Evolutionary conservation across 2,888 invertebrate species (phyloP).

Genomic region (Venustoraphidia nigricollis): DNA sequence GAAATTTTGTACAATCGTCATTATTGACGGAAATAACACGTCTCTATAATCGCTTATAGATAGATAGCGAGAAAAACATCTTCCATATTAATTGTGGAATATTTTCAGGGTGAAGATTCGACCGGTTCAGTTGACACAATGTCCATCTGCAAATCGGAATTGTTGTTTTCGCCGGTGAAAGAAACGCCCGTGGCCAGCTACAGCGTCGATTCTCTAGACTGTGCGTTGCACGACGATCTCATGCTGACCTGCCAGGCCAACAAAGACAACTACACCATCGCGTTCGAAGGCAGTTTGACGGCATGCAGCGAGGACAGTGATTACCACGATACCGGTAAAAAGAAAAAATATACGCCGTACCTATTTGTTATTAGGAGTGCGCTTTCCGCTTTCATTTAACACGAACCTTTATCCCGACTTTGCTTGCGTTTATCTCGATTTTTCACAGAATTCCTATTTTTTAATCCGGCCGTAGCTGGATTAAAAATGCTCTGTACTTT

Average conservation of each 20-base stretch:
- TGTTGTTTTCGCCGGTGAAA: slow-evolving; percentile 79
- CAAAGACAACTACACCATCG: slow-evolving; percentile 90
- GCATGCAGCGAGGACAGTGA: slow-evolving; percentile 76
- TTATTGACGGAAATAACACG: no score
- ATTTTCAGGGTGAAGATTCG: slow-evolving; percentile 51
- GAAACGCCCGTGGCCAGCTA: slow-evolving; percentile 63
- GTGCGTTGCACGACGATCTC: slow-evolving; percentile 68
- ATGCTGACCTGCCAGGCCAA: slow-evolving; percentile 83
- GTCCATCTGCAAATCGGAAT: slow-evolving; percentile 84
- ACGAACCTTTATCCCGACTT: slow-evolving; percentile 14
- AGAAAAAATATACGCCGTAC: no score
- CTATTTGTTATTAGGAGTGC: no score
- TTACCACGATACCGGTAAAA: slow-evolving; percentile 34
- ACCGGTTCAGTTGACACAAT: slow-evolving; percentile 62
- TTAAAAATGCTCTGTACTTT: no score
- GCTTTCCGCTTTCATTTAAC: slow-evolving; percentile 12
- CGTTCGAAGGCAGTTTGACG: slow-evolving; percentile 77
- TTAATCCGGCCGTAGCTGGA: no score
- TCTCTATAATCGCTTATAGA: no score
- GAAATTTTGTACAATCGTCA: no score
- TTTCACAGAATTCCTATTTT: no score
- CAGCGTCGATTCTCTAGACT: slow-evolving; percentile 83
- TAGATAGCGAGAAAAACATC: no score
- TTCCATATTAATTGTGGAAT: no score
- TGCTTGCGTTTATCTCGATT: no score